A percentile compares a stretch with the other conserved stretches of the same genome.
Conservation (phyloP, 2,797 vertebrate species). For the Acanthornis magna region DNA sequence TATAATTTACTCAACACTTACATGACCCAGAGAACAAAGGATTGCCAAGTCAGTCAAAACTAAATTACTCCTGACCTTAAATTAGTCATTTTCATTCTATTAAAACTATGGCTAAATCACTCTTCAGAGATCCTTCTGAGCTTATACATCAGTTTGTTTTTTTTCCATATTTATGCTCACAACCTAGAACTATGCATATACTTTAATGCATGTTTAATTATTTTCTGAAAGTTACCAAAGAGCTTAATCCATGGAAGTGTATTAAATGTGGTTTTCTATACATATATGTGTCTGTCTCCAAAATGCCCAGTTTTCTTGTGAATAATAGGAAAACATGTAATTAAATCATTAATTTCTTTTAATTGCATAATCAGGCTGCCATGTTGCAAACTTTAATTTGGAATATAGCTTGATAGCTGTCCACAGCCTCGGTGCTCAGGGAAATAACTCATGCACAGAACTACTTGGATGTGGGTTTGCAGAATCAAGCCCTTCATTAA, state of each 20-base stretch:
- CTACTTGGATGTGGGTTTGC: background rate
- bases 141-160: background rate
- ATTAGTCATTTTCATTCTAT: constrained; percentile 46
- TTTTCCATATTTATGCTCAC: background rate
- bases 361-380: background rate
- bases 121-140: background rate
- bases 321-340: background rate
- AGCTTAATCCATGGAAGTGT: background rate
- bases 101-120: background rate
- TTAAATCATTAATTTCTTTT: background rate
- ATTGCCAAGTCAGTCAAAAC: constrained; percentile 44
- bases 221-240: background rate
- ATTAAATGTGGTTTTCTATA: background rate
- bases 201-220: background rate
- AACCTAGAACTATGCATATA: background rate
- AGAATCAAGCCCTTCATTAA: background rate
- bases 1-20: constrained; percentile 67
- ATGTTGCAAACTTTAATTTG: background rate
- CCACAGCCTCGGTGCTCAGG: background rate
- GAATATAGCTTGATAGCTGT: background rate
- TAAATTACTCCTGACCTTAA: constrained; percentile 53
- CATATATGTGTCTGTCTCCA: background rate
- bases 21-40: constrained; percentile 61
- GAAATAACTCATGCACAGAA: background rate
- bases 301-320: background rate